Evolutionary conservation across 2,113 vertebrate genomes (phyloP).

Genomic region (Phalacrocorax aristotelis): DNA sequence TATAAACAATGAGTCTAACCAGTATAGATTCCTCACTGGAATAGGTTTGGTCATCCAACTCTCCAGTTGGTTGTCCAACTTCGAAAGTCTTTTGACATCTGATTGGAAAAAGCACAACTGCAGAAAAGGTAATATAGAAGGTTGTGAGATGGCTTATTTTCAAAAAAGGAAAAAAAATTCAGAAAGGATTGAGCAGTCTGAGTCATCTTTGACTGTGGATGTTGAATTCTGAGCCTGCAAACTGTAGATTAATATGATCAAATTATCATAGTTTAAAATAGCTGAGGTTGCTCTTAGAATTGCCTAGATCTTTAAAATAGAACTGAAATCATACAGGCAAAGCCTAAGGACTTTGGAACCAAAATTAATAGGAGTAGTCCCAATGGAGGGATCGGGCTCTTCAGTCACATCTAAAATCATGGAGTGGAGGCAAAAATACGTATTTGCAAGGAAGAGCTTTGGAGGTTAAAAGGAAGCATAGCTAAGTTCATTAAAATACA

Average conservation of each 20-base stretch:
- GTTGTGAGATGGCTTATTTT: background rate
- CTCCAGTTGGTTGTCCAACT: background rate
- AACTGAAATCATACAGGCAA: background rate
- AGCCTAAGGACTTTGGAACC: background rate
- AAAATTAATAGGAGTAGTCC: background rate
- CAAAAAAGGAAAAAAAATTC: background rate
- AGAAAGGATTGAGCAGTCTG: background rate
- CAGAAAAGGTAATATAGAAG: background rate
- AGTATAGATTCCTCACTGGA: background rate
- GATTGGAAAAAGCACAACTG: background rate
- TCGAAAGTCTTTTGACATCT: background rate
- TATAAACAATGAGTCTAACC: background rate
- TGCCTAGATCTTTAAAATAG: slow-evolving; percentile 7
- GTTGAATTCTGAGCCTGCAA: slow-evolving; percentile 23
- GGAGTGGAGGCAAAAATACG: accelerated
- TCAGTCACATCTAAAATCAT: background rate
- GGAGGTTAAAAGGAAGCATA: background rate
- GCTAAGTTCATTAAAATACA: background rate
- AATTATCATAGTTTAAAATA: background rate
- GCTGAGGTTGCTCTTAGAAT: background rate
- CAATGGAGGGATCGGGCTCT: background rate
- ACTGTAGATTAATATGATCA: background rate
- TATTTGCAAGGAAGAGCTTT: background rate
- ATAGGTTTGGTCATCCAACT: background rate
- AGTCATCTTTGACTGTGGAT: slow-evolving; percentile 12